Evolutionary conservation across 92 coral and sea anemone genomes (phyloP).

Genomic region (Phenganax stokvisi): DNA sequence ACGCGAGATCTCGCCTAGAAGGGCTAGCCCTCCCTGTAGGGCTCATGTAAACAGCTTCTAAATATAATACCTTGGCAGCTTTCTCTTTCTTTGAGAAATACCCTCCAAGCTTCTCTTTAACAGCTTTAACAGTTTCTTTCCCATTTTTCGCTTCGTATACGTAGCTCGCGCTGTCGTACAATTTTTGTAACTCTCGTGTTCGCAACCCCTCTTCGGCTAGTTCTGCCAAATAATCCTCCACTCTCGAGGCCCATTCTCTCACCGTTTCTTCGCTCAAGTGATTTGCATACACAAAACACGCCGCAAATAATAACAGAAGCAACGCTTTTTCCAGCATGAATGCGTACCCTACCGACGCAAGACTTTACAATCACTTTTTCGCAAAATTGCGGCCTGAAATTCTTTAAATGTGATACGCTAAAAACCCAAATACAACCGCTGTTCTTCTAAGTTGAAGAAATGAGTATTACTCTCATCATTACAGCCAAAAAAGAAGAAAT

Average conservation of each 20-base stretch:
- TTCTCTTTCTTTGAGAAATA: conserved; percentile 88
- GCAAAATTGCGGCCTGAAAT: neutral
- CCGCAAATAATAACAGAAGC: neutral
- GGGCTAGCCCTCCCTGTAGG: neutral
- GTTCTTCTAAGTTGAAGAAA: neutral
- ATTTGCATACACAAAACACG: conserved; percentile 14
- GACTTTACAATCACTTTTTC: neutral
- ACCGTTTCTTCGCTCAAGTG: conserved; percentile 42
- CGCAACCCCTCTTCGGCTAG: conserved; percentile 90
- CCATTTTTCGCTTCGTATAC: conserved; percentile 77
- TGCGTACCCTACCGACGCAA: neutral
- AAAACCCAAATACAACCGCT: neutral
- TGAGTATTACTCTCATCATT: neutral
- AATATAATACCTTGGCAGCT: conserved; percentile 69
- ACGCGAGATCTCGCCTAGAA: neutral
- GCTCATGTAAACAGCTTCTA: conserved; percentile 1
- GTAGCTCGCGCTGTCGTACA: conserved; percentile 84
- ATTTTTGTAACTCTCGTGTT: conserved; percentile 70
- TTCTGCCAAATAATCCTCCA: conserved; percentile 66
- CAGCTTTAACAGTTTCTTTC: conserved; percentile 72
- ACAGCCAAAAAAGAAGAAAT: neutral
- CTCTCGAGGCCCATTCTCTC: conserved; percentile 72
- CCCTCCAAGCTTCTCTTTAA: conserved; percentile 78
- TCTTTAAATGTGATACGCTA: neutral
- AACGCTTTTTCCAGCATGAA: neutral